These are phyloP conservation scores for Trichomalopsis sarcophagae DNA, from an alignment of 1,140 invertebrate species.

Conservation along the genomic window DNA sequence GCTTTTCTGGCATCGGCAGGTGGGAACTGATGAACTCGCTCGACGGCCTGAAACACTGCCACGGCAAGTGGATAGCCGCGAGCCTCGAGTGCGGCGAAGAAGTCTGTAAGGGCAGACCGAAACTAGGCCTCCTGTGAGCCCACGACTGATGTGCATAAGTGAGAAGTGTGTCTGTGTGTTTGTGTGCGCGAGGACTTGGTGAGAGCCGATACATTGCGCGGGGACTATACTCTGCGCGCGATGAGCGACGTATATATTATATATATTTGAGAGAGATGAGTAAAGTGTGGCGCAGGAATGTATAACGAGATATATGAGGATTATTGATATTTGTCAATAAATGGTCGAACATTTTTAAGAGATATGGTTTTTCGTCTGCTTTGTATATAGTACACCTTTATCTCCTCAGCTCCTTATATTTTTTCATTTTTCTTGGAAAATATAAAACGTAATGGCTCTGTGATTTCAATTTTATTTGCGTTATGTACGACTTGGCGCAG, in stretches of 20 bases:
- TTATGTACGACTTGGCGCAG: neutral
- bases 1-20: conserved; percentile 38
- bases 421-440: neutral
- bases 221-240: neutral
- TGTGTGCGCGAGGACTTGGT: neutral
- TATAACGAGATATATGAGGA: neutral
- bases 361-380: neutral
- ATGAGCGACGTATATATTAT: neutral
- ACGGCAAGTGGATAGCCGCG: conserved; percentile 40
- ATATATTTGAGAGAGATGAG: neutral
- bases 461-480: too few relatives aligned
- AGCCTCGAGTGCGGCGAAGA: neutral
- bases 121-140: conserved; percentile 33
- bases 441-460: too few relatives aligned
- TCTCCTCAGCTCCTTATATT: neutral
- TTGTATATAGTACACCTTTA: neutral
- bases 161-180: neutral
- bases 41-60: conserved; percentile 14
- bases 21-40: conserved; percentile 34
- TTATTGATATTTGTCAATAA: conserved; percentile 43
- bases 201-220: neutral
- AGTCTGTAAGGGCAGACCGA: neutral
- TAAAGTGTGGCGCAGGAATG: neutral
- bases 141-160: neutral
- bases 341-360: conserved; percentile 24